Conservation (phyloP, 2,113 vertebrate species). For the Rhinoderma darwinii region DNA sequence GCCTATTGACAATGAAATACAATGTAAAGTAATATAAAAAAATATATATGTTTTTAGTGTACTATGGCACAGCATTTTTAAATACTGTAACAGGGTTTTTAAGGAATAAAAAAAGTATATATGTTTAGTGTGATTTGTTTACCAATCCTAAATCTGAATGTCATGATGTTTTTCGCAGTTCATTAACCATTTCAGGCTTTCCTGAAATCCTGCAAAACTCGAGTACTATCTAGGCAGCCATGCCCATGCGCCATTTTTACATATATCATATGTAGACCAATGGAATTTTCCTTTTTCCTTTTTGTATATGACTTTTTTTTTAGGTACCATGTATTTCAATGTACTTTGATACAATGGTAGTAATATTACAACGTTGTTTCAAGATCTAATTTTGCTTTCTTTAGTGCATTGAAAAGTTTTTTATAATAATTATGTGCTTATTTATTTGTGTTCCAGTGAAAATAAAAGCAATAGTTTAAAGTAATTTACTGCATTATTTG, state of each 20-base stretch:
- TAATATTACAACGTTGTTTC: conserved; percentile 81
- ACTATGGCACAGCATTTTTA: conserved; percentile 77
- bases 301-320: conserved; percentile 83
- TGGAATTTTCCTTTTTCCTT: conserved; percentile 77
- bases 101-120: conserved; percentile 72
- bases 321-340: conserved; percentile 82
- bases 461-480: conserved; percentile 89
- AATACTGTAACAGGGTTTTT: conserved; percentile 79
- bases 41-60: conserved; percentile 77
- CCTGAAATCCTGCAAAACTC: conserved; percentile 76
- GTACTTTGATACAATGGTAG: conserved; percentile 85
- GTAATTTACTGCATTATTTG: conserved; percentile 62
- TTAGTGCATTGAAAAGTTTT: conserved; percentile 83
- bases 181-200: conserved; percentile 79
- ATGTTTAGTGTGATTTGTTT: conserved; percentile 77
- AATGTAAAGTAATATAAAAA: conserved; percentile 75
- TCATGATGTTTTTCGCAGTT: conserved; percentile 73
- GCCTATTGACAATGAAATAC: conserved; percentile 73
- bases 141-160: conserved; percentile 78
- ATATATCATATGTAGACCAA: conserved; percentile 76
- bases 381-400: conserved; percentile 76
- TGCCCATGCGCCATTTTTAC: conserved; percentile 80
- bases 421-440: conserved; percentile 83
- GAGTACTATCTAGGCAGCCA: conserved; percentile 76
- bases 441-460: conserved; percentile 84